Evolutionary conservation across 1,140 invertebrate species (phyloP), one percentile per base, ranked within the genome.

Genomic region (Bicyclus anynana): DNA sequence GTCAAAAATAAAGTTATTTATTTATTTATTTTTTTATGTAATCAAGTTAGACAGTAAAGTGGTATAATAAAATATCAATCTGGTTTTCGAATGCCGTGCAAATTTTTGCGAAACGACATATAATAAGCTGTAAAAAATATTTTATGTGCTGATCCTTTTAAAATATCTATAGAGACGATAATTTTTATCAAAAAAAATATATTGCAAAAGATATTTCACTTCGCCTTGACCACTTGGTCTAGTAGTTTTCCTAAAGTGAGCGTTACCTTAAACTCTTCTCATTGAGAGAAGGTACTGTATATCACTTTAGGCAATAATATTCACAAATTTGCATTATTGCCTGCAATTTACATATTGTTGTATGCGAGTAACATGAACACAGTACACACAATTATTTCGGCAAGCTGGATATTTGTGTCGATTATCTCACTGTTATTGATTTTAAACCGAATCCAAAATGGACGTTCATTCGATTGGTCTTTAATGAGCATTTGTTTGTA

Each of bases 341-440:
- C 13, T 40, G 37, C 29, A 40, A 40, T 40, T 40, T 17, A 40
- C 37, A 40, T 40, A 40, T 40, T 40, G 37, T 40, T 40, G 16
- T 16, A 40, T 40, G 37, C 10, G 16, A 13, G 37, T 40, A 17
- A 40, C 37, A 16, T 17, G 37, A 17, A 40, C 37, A 40, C 2
- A 9, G 37, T 40, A 40, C 37, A 40, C 14, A 40, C 37, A 40
- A 40, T 40, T 40, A 16, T 40, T 16, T 16, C 37, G 37, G 37
- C 5, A 40, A 40, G 37, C 6, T 40, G 37, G 37, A 40, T 40
- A 40, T 40, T 40, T 40, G 37, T 14, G 37, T 40, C 29, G 29
- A 33, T 33, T 6, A 33, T 33, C 29, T 33, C 29, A 12, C 29
- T 33, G 29, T 33, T 33, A 33, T 33, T 33, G 29, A 33, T 33